Evolutionary conservation across 2,888 invertebrate species (phyloP).

Genomic region (Tetragonula carbonaria): DNA sequence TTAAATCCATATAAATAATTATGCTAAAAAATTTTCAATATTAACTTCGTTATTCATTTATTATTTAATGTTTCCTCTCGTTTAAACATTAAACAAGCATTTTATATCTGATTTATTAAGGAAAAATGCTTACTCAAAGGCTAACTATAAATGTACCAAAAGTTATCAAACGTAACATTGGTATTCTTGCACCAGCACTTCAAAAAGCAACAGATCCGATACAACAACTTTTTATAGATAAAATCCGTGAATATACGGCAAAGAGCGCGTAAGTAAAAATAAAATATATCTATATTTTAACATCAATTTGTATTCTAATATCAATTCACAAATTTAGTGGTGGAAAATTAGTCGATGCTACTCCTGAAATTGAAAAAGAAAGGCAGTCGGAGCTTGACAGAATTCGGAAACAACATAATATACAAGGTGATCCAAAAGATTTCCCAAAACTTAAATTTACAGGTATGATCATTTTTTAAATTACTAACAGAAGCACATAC

Average conservation of each 20-base stretch:
- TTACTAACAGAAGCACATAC: background rate
- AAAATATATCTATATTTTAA: background rate
- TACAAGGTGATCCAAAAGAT: constrained; percentile 93
- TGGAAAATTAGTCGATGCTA: constrained; percentile 93
- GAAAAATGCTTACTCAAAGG: constrained; percentile 78
- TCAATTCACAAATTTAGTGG: constrained; percentile 84
- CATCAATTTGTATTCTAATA: background rate
- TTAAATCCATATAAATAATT: background rate
- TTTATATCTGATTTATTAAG: constrained; percentile 29
- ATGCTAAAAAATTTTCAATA: constrained; percentile 3
- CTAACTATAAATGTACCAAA: constrained; percentile 72
- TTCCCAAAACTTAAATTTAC: constrained; percentile 94
- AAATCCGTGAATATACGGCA: constrained; percentile 94
- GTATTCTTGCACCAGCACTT: constrained; percentile 88
- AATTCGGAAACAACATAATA: constrained; percentile 91
- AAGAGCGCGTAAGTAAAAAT: constrained; percentile 91
- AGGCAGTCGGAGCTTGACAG: constrained; percentile 92
- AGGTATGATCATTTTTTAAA: constrained; percentile 78
- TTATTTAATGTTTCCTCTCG: background rate
- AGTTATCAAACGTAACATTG: constrained; percentile 87
- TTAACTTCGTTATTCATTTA: background rate
- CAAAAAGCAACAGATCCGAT: constrained; percentile 94
- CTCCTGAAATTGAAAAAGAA: constrained; percentile 90
- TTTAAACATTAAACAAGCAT: background rate
- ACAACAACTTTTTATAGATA: constrained; percentile 96